A percentile compares a stretch with the other conserved stretches of the same genome.
Conservation (phyloP, 2,888 invertebrate genomes). For the Andrena praecox region DNA sequence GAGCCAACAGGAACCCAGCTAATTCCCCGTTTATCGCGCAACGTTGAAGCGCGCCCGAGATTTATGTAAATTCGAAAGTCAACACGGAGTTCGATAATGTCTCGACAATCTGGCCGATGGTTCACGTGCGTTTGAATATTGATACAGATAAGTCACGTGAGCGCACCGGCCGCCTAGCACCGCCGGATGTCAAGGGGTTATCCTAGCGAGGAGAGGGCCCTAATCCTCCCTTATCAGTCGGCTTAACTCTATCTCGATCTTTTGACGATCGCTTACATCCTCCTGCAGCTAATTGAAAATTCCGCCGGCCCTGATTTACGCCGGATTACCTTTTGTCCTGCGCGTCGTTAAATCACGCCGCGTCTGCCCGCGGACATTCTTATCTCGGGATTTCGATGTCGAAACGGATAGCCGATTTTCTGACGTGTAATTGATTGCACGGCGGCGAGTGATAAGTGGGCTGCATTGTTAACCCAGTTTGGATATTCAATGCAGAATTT, state of each 20-base stretch:
- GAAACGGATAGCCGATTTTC: constrained; percentile 16
- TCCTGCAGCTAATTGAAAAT: constrained; percentile 35
- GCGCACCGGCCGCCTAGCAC: constrained; percentile 58
- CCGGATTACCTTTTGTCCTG: not conserved
- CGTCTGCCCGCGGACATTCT: constrained; percentile 11
- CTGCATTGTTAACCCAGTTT: constrained; percentile 28
- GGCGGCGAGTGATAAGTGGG: constrained; percentile 24
- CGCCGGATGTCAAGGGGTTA: constrained; percentile 39
- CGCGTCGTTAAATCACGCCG: constrained; percentile 1
- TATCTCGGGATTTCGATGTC: constrained; percentile 24
- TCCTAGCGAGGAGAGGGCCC: constrained; percentile 3
- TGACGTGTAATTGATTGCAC: constrained; percentile 16
- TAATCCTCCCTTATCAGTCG: constrained; percentile 39
- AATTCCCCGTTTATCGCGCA: not conserved
- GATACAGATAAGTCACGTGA: constrained; percentile 67
- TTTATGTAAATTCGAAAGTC: constrained; percentile 68
- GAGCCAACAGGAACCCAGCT: not conserved
- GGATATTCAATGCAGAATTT: constrained; percentile 29
- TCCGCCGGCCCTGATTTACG: not conserved
- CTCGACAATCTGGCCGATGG: constrained; percentile 77
- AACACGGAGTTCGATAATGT: constrained; percentile 66
- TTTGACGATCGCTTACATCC: not conserved
- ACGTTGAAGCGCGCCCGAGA: constrained; percentile 48
- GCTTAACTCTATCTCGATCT: not conserved
- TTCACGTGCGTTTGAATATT: constrained; percentile 69